Percentiles rank a stretch among this genome's conserved stretches.
Evolutionary conservation across 2,797 vertebrate genomes (phyloP).

Genomic region (Thamnophis elegans): DNA sequence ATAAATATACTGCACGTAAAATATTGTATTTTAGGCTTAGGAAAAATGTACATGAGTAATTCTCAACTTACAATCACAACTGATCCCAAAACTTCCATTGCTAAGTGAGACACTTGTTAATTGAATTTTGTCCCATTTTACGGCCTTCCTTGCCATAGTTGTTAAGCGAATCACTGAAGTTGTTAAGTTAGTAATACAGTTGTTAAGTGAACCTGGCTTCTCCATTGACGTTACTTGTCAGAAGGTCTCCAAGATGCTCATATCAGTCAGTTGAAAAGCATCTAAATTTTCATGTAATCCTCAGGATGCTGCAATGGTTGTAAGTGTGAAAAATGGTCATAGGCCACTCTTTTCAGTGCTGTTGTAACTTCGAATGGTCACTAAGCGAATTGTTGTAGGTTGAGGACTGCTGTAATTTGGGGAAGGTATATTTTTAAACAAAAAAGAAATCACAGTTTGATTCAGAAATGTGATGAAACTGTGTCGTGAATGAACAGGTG

Average conservation of each 20-base stretch:
- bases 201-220: background rate
- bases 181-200: background rate
- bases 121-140: background rate
- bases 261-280: background rate
- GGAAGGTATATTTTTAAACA: background rate
- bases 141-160: background rate
- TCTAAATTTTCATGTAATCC: background rate
- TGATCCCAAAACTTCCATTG: background rate
- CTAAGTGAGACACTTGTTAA: background rate
- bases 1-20: background rate
- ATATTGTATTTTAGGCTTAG: background rate
- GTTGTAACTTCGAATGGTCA: accelerated
- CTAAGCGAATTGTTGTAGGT: background rate
- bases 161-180: background rate
- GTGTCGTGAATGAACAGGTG: background rate
- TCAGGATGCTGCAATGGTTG: background rate
- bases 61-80: background rate
- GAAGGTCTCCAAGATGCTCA: background rate
- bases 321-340: background rate
- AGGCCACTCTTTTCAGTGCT: background rate
- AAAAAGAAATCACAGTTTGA: background rate
- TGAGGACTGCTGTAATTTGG: background rate
- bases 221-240: background rate
- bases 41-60: background rate
- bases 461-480: background rate